These are phyloP conservation scores for Phalloptychus januarius DNA, from an alignment of 2,797 vertebrate genomes.

Conservation along the genomic window DNA sequence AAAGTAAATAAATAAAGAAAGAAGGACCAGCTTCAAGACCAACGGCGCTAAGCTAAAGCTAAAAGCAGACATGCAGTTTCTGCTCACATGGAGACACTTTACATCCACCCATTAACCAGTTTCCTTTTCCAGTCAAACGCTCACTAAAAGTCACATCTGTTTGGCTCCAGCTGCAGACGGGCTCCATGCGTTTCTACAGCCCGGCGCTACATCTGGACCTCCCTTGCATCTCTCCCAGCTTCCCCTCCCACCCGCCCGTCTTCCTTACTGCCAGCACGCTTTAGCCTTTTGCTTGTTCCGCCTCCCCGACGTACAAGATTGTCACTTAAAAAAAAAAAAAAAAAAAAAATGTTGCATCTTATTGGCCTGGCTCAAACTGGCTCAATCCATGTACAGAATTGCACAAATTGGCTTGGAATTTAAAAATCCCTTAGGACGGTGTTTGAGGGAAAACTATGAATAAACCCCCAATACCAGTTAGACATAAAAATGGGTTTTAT, in stretches of 20 bases:
- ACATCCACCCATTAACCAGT: constrained; percentile 61
- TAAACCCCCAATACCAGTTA: constrained; percentile 16
- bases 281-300: constrained; percentile 36
- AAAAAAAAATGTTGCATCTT: constrained; percentile 30
- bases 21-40: not conserved
- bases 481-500: not conserved
- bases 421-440: not conserved
- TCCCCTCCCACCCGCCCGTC: not conserved
- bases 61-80: constrained; percentile 30
- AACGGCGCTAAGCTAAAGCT: not conserved
- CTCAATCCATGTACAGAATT: constrained; percentile 42
- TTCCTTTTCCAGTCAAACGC: constrained; percentile 68
- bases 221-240: constrained; percentile 33
- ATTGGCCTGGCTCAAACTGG: constrained; percentile 43
- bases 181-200: constrained; percentile 48
- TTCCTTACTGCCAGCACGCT: constrained; percentile 19
- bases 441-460: not conserved
- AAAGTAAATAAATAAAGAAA: too few relatives aligned
- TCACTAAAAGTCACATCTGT: constrained; percentile 78
- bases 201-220: constrained; percentile 63
- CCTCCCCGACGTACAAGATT: constrained; percentile 35
- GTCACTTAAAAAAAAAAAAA: constrained; percentile 14
- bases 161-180: constrained; percentile 48
- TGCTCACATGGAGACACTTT: constrained; percentile 59
- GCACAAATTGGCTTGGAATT: constrained; percentile 15